These are phyloP conservation scores for Napeogenes inachia DNA, from an alignment of 2,888 invertebrate species.

Conservation along the genomic window DNA sequence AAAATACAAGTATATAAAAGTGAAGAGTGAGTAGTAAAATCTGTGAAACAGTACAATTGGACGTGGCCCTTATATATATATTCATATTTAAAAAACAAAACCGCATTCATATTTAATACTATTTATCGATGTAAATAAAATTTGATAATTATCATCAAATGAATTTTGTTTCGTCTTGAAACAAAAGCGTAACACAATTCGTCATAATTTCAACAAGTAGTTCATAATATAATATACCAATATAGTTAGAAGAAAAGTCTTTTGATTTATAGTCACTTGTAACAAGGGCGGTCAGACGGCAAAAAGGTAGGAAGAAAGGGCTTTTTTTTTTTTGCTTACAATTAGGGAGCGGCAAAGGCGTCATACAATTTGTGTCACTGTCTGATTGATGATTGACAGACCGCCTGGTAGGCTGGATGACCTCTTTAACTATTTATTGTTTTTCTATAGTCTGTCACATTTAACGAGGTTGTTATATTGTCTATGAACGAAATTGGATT, in stretches of 20 bases:
- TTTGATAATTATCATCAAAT: no score
- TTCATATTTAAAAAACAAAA: no score
- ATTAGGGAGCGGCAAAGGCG: slow-evolving; percentile 61
- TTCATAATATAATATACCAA: background rate
- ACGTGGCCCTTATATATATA: no score
- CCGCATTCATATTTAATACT: no score
- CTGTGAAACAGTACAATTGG: no score
- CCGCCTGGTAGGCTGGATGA: slow-evolving; percentile 60
- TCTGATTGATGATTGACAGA: slow-evolving; percentile 68
- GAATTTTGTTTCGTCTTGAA: no score
- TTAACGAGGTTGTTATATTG: slow-evolving; percentile 1
- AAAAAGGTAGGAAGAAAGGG: slow-evolving; percentile 44
- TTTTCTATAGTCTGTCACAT: slow-evolving; percentile 43
- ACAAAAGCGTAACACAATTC: no score
- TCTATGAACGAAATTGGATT: no score
- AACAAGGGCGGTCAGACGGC: slow-evolving; percentile 54
- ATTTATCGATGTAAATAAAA: no score
- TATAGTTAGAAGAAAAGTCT: slow-evolving; percentile 1
- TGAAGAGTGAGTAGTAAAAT: no score
- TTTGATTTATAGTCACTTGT: slow-evolving; percentile 29
- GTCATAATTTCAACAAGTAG: no score
- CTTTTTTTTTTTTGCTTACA: slow-evolving; percentile 39
- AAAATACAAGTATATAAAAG: no score
- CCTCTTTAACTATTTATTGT: slow-evolving; percentile 58
- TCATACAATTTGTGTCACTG: slow-evolving; percentile 55